Percentiles rank a stretch among this genome's conserved stretches.
Evolutionary conservation across 1,140 invertebrate genomes (phyloP).

Genomic region (Globodera rostochiensis): DNA sequence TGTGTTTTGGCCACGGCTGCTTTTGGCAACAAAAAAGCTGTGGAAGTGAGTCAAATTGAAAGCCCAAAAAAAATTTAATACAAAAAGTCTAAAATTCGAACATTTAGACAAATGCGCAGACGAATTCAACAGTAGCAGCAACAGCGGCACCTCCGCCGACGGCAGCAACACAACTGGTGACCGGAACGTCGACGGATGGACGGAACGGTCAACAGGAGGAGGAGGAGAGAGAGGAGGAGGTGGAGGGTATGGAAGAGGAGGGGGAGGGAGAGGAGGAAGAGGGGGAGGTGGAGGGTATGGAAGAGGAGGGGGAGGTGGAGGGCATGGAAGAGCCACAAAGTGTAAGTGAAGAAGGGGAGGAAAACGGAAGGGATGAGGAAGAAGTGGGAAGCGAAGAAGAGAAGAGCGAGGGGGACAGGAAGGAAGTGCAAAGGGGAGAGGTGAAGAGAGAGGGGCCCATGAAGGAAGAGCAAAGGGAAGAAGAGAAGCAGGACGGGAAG

Average conservation of each 20-base stretch:
- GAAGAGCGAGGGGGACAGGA: background rate
- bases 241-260: background rate
- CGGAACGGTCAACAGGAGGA: background rate
- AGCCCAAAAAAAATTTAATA: no score
- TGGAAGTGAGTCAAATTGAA: no score
- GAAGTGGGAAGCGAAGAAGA: background rate
- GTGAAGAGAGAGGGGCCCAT: background rate
- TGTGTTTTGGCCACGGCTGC: no score
- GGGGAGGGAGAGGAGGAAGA: background rate
- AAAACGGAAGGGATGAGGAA: background rate
- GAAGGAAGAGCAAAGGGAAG: slow-evolving; percentile 10
- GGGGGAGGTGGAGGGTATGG: background rate
- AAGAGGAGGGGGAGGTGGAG: background rate
- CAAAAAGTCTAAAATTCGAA: no score
- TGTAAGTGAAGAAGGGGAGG: background rate
- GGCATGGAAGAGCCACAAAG: background rate
- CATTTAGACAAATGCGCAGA: no score
- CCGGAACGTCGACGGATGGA: background rate
- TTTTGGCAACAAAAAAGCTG: no score
- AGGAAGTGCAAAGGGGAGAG: background rate
- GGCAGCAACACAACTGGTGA: no score
- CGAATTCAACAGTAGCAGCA: no score
- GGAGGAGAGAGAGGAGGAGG: background rate
- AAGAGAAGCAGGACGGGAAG: no score
- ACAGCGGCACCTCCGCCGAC: no score